phyloP scores from a whole-genome alignment of 2,113 vertebrate genomes.

The Megalops atlanticus region DNA sequence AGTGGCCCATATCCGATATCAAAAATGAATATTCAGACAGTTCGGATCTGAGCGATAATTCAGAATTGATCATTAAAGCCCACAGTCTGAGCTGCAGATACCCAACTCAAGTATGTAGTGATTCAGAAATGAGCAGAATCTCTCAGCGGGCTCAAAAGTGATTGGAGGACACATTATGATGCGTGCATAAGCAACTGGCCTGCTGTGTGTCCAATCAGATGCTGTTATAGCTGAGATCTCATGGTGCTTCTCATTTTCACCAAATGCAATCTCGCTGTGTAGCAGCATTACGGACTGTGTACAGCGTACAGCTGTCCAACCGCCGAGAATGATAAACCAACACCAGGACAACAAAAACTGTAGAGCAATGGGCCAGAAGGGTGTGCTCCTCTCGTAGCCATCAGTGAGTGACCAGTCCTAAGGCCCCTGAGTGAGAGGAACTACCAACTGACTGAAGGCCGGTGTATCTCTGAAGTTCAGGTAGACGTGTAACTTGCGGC shows the following conservation, averaged over 20 bases:
- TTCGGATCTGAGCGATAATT: no score
- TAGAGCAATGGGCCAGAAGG: neutral
- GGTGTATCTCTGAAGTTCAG: no score
- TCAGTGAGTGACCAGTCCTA: neutral
- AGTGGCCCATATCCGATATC: no score
- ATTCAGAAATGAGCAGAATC: neutral
- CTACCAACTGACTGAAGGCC: no score
- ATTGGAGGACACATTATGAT: neutral
- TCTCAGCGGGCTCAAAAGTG: neutral
- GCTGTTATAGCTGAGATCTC: neutral
- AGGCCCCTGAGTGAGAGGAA: neutral
- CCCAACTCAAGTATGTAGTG: neutral
- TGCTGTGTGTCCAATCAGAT: neutral
- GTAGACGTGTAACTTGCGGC: no score
- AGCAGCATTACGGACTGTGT: neutral
- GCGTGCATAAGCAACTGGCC: neutral
- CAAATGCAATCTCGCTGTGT: neutral
- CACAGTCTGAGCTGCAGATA: no score
- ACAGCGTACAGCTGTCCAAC: neutral
- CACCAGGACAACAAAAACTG: neutral
- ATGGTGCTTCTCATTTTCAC: neutral
- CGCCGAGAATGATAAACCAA: neutral
- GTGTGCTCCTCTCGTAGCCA: no score
- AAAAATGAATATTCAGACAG: no score
- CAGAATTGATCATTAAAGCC: no score